Base-by-base conservation (phyloP, 1,140 invertebrate species). In the Pseudomyrmex concolor region DNA sequence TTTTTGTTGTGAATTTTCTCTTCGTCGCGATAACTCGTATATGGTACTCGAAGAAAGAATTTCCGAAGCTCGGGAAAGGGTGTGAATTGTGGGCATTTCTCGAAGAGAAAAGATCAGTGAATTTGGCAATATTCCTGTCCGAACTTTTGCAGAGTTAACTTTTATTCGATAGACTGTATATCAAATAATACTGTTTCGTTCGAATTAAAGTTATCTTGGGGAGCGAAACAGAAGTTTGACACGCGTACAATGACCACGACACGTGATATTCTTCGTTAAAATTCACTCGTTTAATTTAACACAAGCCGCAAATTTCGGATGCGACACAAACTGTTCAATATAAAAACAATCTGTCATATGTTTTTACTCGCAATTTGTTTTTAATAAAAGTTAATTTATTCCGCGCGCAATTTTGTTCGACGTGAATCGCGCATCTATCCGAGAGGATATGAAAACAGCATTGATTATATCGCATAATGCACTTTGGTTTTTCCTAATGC, bases 121-220 rank as follows among this genome's bases (percentile, higher is more conserved):
- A 73, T 82, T 73, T 25, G 45, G 48, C 45, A 54, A 34, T 60
- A 82, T 54, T 63, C 8, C 34, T 73, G 57, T 19, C 73, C 2
- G 73, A 73, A 82, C 50, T 73, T 82, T 73, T 34, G 43, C 50
- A 7, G 25, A 48, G 12, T 81, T 25, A 73, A 60, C 57, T 72
- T 50, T 45, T 54, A 19, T 55, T 59, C 22, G 76, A n/a, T 45
- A 70, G 57, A 19, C 10, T 10, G 13, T 34, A 34, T 34, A 34
- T 34, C 34, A 7, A 34, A 34, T 34, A 7, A 34, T 34, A 34
- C 34, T 4, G 5, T 34, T 34, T 34, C 7, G 7, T 34, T 34
- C 34, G 34, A 34, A 34, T 34, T 34, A 7, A 34, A 34, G 34
- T 34, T 34, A 34, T 34, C 34, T 34, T 34, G 34, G 5, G 34